Evolutionary conservation across 1,140 invertebrate genomes (phyloP), one percentile per base, ranked within the genome.

Genomic region (Drosophila pallidifrons): DNA sequence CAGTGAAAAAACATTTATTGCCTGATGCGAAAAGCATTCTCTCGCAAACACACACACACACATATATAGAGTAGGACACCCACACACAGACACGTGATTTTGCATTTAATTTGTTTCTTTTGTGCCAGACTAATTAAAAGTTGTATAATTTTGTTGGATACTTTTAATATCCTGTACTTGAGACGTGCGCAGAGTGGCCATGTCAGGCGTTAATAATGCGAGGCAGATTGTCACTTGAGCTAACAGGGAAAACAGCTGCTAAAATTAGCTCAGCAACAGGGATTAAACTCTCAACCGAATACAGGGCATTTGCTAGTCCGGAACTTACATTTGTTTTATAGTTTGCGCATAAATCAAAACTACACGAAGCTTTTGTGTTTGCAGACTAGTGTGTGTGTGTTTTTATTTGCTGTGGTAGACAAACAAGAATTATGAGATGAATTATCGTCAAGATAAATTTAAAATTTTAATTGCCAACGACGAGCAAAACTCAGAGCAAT

Each of bases 1-100:
- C 66, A 52, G 73, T 38, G 32, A 55, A 75, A 70, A 58, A 63
- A 64, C 58, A 61, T 75, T 74, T 70, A 75, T 70, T 70, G 73
- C 28, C 46, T 43, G 43, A 58, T 60, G 58, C 46, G 72, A 32
- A 45, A 15, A 49, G 43, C 38, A 59, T 38, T 11, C 32, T 10
- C 30, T 20, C 15, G 8, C 30, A 20, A 13, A 20, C 15, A 38
- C 10, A 7, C 45, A 16, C 20, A 25, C 20, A 25, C 20, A 38
- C 10, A 38, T 3, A 38, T 38, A 35, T 35, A 20, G 20, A 20
- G 20, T 20, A 3, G 20, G 20, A 25, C 13, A 54, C 30, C 2
- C 41, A 5, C 41, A 38, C 52, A 38, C 32, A 38, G n/a, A 20
- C 32, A 55, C 32, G 32, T 16, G 32, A 55, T 16, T 63, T 51